Percentiles rank a stretch among this genome's conserved stretches.
phyloP scores from a whole-genome alignment of 2,888 invertebrate genomes.

The Chloroclysta siterata region DNA sequence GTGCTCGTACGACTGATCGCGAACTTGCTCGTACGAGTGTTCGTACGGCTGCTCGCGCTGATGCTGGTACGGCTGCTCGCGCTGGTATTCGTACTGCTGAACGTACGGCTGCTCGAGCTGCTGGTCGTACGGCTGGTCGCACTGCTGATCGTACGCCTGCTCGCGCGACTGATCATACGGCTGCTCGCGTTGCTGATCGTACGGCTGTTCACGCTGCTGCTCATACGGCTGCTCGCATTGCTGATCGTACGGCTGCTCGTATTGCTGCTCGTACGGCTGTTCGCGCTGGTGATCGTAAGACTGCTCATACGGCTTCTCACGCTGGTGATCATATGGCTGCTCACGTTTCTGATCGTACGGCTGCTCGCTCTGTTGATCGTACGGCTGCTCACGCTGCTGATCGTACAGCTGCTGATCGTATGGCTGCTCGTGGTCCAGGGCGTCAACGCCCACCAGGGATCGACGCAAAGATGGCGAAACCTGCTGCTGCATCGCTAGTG shows the following conservation, averaged over 20 bases:
- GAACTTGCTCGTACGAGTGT: conserved; percentile 7
- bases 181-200: not conserved
- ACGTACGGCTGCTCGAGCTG: conserved; percentile 1
- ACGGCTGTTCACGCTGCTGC: not conserved
- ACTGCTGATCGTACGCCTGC: conserved; percentile 2
- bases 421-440: conserved; percentile 11
- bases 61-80: conserved; percentile 1
- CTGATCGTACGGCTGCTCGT: too few relatives aligned
- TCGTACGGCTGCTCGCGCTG: conserved; percentile 3
- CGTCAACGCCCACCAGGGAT: conserved; percentile 11
- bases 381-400: not conserved
- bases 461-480: conserved; percentile 12
- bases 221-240: not conserved
- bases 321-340: not conserved
- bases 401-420: not conserved
- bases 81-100: not conserved
- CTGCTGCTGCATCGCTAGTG: conserved; percentile 15
- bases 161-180: not conserved
- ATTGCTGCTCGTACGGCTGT: not conserved
- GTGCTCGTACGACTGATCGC: conserved; percentile 8
- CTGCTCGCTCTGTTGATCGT: not conserved
- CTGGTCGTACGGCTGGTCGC: conserved; percentile 2
- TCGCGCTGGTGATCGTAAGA: conserved; percentile 10
- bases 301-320: not conserved
- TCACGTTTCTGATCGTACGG: not conserved